Evolutionary conservation across 2,888 invertebrate genomes (phyloP).

Genomic region (Eutolmus rufibarbis): DNA sequence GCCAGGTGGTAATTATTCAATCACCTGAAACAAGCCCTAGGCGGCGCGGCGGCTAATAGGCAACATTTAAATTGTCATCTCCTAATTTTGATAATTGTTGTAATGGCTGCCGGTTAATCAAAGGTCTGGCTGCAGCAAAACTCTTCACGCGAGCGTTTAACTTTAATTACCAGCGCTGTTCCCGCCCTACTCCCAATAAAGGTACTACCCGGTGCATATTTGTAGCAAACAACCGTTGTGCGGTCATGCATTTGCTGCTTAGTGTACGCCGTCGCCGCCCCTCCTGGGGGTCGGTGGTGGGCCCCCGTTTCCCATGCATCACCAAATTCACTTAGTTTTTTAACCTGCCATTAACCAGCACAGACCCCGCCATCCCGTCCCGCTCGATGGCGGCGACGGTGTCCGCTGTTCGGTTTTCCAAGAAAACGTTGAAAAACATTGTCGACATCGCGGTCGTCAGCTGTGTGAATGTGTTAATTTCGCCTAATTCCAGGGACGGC

Average conservation of each 20-base stretch:
- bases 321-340: not conserved
- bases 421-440: not conserved
- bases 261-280: not conserved
- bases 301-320: not conserved
- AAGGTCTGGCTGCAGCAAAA: not conserved
- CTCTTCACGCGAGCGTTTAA: not conserved
- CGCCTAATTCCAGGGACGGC: not conserved
- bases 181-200: not conserved
- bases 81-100: conserved; percentile 26
- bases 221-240: not conserved
- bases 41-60: not conserved
- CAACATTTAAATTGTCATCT: conserved; percentile 28
- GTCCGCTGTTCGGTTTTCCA: not conserved
- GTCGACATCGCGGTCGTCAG: not conserved
- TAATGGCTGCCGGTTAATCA: conserved; percentile 22
- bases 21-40: not conserved
- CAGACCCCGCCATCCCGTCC: not conserved
- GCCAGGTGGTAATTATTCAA: not conserved
- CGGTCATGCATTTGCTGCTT: not conserved
- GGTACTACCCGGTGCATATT: not conserved
- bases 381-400: not conserved
- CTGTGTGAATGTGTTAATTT: not conserved
- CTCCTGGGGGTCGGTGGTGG: not conserved
- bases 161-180: not conserved
- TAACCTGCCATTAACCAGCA: not conserved